These are phyloP conservation scores for Dermatemys mawii DNA, from an alignment of 2,113 vertebrate species.

Conservation along the genomic window DNA sequence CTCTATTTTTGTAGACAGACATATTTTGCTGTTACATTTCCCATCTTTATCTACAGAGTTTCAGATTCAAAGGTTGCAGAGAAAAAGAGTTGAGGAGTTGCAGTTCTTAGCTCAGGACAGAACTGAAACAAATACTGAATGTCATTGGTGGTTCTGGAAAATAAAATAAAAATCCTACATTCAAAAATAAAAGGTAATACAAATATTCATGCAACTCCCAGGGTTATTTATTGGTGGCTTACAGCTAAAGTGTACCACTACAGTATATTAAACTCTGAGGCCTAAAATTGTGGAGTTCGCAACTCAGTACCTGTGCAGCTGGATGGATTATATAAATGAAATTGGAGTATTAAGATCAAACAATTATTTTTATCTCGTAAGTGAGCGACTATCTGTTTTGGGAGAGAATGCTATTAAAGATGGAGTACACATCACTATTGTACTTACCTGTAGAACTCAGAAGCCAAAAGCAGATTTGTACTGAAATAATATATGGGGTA, in stretches of 20 bases:
- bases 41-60: not conserved
- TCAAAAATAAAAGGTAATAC: rapidly evolving
- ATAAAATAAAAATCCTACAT: rapidly evolving
- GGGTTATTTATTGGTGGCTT: rapidly evolving
- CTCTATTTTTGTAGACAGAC: not conserved
- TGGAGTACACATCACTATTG: rapidly evolving
- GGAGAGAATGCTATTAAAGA: not conserved
- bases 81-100: not conserved
- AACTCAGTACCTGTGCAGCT: not conserved
- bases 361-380: not conserved
- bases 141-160: rapidly evolving
- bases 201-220: not conserved
- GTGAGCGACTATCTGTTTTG: not conserved
- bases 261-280: not conserved
- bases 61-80: not conserved
- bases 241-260: not conserved
- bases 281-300: not conserved
- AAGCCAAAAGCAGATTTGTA: not conserved
- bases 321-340: not conserved
- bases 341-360: not conserved
- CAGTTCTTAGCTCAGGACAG: rapidly evolving
- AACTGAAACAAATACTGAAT: rapidly evolving
- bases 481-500: not conserved
- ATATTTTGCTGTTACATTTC: not conserved
- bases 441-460: not conserved